A percentile compares a stretch with the other conserved stretches of the same genome.
These are phyloP conservation scores for Graphium colonna DNA, from an alignment of 2,888 invertebrate species.

Conservation along the genomic window DNA sequence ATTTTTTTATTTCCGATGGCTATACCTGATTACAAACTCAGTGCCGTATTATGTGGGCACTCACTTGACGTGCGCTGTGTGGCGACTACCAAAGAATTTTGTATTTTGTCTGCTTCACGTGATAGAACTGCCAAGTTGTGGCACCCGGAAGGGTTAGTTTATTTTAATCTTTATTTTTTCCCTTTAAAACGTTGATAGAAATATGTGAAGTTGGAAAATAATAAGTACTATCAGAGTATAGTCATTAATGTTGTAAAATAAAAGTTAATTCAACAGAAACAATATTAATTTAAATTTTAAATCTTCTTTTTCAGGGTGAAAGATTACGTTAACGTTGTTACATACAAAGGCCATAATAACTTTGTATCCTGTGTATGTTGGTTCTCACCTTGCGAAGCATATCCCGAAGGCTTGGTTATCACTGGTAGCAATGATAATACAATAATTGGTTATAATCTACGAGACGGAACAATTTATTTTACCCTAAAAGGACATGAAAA, in stretches of 20 bases:
- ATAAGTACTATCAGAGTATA: constrained; percentile 8
- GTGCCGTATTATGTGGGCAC: constrained; percentile 89
- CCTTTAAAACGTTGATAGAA: constrained; percentile 4
- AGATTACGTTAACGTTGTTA: constrained; percentile 83
- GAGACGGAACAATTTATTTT: constrained; percentile 83
- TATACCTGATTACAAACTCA: constrained; percentile 86
- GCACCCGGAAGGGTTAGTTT: constrained; percentile 86
- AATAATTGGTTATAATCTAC: constrained; percentile 88
- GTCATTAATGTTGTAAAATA: no score
- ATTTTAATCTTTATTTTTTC: constrained; percentile 1
- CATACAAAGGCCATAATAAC: constrained; percentile 89
- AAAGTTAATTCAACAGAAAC: neutral
- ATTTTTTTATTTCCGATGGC: constrained; percentile 55
- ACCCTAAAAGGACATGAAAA: constrained; percentile 89
- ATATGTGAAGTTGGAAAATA: neutral
- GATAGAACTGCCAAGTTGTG: constrained; percentile 94
- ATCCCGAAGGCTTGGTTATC: constrained; percentile 88
- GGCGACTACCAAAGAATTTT: constrained; percentile 82
- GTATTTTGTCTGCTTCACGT: constrained; percentile 92
- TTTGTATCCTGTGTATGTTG: constrained; percentile 92
- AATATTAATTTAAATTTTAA: neutral
- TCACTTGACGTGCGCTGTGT: constrained; percentile 92
- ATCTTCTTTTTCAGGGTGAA: constrained; percentile 63
- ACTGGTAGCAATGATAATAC: constrained; percentile 94
- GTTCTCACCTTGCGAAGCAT: constrained; percentile 83